phyloP scores from a whole-genome alignment of 2,113 vertebrate species.

The Xenopus borealis region DNA sequence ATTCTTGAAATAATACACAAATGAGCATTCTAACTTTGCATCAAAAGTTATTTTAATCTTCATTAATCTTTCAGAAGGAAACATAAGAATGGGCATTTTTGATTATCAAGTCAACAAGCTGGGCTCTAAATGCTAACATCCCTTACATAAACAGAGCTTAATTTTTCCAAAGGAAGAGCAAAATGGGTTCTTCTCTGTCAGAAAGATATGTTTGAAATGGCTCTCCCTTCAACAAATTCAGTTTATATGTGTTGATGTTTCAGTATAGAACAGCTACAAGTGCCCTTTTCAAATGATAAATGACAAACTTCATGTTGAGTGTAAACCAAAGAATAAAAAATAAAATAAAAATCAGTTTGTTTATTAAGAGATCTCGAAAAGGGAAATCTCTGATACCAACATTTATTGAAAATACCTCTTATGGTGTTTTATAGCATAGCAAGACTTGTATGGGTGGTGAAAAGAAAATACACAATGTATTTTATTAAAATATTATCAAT shows the following conservation, averaged over 20 bases:
- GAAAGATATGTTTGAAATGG: slow-evolving; percentile 6
- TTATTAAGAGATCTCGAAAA: too few relatives aligned
- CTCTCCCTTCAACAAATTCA: slow-evolving; percentile 10
- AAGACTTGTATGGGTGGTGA: too few relatives aligned
- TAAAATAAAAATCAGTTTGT: too few relatives aligned
- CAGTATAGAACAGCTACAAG: slow-evolving; percentile 10
- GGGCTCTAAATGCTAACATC: background rate
- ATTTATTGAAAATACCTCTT: too few relatives aligned
- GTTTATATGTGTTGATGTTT: slow-evolving; percentile 13
- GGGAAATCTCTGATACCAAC: too few relatives aligned
- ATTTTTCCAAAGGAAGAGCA: background rate
- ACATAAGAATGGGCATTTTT: background rate
- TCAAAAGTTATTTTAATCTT: too few relatives aligned
- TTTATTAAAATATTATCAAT: too few relatives aligned
- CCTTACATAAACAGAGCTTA: background rate
- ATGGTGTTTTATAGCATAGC: too few relatives aligned
- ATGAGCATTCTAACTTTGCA: too few relatives aligned
- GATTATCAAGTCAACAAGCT: background rate
- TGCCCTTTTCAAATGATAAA: slow-evolving; percentile 40
- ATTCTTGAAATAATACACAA: too few relatives aligned
- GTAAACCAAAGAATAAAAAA: slow-evolving; percentile 15
- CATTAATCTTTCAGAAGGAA: background rate
- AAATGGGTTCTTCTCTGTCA: slow-evolving; percentile 6
- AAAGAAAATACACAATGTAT: too few relatives aligned
- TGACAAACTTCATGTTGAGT: slow-evolving; percentile 15